These are phyloP conservation scores for Adela reaumurella DNA, from an alignment of 2,888 invertebrate genomes.

Conservation along the genomic window DNA sequence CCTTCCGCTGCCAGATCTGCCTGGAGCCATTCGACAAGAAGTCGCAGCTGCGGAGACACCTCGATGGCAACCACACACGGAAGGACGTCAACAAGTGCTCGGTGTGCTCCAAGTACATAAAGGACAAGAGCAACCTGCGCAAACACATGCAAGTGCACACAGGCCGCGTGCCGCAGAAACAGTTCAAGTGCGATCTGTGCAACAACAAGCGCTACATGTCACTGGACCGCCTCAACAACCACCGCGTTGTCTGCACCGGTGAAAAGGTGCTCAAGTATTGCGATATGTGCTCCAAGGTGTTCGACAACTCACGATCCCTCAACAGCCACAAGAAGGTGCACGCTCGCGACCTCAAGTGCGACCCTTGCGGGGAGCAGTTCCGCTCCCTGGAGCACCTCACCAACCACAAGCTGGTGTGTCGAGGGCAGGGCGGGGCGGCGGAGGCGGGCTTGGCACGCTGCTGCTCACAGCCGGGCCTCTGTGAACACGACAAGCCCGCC, in stretches of 20 bases:
- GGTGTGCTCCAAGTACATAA: slow-evolving; percentile 53
- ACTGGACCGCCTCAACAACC: slow-evolving; percentile 49
- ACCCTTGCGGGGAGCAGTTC: slow-evolving; percentile 48
- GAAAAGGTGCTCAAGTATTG: slow-evolving; percentile 50
- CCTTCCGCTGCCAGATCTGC: slow-evolving; percentile 52
- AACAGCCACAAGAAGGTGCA: slow-evolving; percentile 55
- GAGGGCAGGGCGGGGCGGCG: slow-evolving; percentile 30
- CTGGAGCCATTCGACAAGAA: slow-evolving; percentile 52
- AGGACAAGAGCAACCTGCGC: slow-evolving; percentile 52
- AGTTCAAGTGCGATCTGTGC: slow-evolving; percentile 53
- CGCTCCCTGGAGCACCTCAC: slow-evolving; percentile 50
- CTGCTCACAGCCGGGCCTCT: slow-evolving; percentile 46
- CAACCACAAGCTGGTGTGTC: slow-evolving; percentile 49
- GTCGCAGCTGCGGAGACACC: slow-evolving; percentile 46
- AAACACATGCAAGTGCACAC: slow-evolving; percentile 58
- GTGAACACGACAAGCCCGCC: slow-evolving; percentile 52
- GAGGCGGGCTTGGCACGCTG: slow-evolving; percentile 29
- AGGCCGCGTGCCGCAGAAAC: slow-evolving; percentile 49
- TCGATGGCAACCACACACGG: slow-evolving; percentile 47
- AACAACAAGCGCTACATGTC: slow-evolving; percentile 55
- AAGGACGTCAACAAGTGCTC: slow-evolving; percentile 55
- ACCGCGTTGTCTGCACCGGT: slow-evolving; percentile 51
- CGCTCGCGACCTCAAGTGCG: slow-evolving; percentile 51
- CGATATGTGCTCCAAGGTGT: slow-evolving; percentile 55
- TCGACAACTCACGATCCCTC: slow-evolving; percentile 51